Evolutionary conservation across 2,113 vertebrate species (phyloP).

Genomic region (Hepsetus odoe): DNA sequence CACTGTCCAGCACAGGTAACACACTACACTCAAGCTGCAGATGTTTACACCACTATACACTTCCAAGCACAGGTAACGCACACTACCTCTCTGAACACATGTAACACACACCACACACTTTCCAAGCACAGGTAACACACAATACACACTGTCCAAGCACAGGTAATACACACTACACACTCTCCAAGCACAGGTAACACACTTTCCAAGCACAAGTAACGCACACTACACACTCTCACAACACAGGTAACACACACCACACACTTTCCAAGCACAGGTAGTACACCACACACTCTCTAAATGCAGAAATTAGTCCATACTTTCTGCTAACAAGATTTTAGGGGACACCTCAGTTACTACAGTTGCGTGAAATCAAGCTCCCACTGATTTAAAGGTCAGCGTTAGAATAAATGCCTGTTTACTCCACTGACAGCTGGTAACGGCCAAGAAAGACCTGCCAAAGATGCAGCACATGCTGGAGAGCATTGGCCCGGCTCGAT

Average conservation of each 20-base stretch:
- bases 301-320: background rate
- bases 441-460: constrained; percentile 58
- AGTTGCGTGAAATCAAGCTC: too few relatives aligned
- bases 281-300: background rate
- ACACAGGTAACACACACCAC: background rate
- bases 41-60: background rate
- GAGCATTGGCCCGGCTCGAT: constrained; percentile 61
- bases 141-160: background rate
- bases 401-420: background rate
- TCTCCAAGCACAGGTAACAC: background rate
- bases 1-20: background rate
- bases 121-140: background rate
- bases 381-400: too few relatives aligned
- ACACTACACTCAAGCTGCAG: too few relatives aligned
- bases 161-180: background rate
- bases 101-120: background rate
- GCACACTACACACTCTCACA: background rate
- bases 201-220: background rate
- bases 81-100: background rate
- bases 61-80: background rate
- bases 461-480: constrained; percentile 50
- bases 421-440: constrained; percentile 51
- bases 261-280: background rate
- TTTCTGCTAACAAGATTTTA: too few relatives aligned
- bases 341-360: too few relatives aligned